Evolutionary conservation across 2,888 invertebrate genomes (phyloP).

Genomic region (Isoperla grammatica): DNA sequence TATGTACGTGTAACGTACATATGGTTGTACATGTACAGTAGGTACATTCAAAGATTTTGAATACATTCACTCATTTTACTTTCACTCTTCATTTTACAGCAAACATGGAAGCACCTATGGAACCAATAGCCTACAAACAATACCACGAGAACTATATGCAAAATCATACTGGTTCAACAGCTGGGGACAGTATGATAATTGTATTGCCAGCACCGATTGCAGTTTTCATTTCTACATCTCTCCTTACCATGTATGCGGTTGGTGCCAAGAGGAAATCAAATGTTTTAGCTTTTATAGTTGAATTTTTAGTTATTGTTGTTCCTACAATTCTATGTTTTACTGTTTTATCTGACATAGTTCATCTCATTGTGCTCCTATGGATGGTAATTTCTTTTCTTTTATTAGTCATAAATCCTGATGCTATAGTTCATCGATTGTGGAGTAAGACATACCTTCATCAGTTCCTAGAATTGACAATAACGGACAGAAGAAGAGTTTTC

Average conservation of each 20-base stretch:
- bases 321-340: conserved; percentile 54
- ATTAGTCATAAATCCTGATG: no score
- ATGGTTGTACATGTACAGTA: neutral
- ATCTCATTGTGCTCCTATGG: conserved; percentile 32
- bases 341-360: conserved; percentile 42
- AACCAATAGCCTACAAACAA: conserved; percentile 43
- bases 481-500: conserved; percentile 29
- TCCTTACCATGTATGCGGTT: neutral
- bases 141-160: conserved; percentile 51
- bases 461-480: conserved; percentile 34
- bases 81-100: no score
- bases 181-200: conserved; percentile 47
- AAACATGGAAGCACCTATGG: neutral
- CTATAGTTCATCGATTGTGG: no score
- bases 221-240: conserved; percentile 20
- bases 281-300: conserved; percentile 42
- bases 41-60: neutral
- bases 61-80: neutral
- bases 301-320: conserved; percentile 52
- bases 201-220: conserved; percentile 35
- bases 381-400: conserved; percentile 27
- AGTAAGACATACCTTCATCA: conserved; percentile 14
- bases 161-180: conserved; percentile 51
- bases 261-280: neutral
- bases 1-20: no score